Evolutionary conservation across 2,113 vertebrate species (phyloP), one percentile per base, ranked within the genome.

Genomic region (Oenanthe melanoleuca): DNA sequence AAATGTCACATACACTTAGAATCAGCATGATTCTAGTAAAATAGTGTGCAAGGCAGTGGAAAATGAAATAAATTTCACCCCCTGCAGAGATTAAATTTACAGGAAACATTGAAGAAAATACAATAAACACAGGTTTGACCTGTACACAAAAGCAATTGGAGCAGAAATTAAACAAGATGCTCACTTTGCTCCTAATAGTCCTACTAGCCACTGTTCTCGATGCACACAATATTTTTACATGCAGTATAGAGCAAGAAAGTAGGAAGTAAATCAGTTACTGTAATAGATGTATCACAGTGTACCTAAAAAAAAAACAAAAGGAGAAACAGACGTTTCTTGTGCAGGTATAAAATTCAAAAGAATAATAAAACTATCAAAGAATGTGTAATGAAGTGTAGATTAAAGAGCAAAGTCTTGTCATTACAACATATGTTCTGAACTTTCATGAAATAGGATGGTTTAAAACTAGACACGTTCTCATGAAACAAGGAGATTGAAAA

Each of bases 51-150:
- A 57, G 13, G 88, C 7, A 65, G 75, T 38, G 71, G 75, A 95
- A 96, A 96, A 82, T 81, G 2, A 90, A 95, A 66, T 37, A 33
- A 93, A 22, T 79, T 56, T 37, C 73, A 63, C n/a, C 33, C 65
- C 67, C 74, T 59, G 57, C 34, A 77, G 84, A 89, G 91, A 70
- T 86, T 89, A 93, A 92, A 96, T 96, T 96, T 93, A 86, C n/a
- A 86, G 88, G 49, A 83, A 95, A 82, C 67, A 84, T 56, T 82
- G 55, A 92, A 67, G 78, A 86, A 88, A 86, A 96, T 61, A 82
- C 67, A 61, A 67, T 83, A 91, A 94, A 88, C 11, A 56, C 38
- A 78, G 40, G 18, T 73, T 92, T 95, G 69, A 89, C 83, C 83
- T 92, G 19, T 72, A 33, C 63, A 13, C 64, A 42, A 50, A 92